Conservation (phyloP, 2,113 vertebrate genomes). For the Elaphurus davidianus region DNA sequence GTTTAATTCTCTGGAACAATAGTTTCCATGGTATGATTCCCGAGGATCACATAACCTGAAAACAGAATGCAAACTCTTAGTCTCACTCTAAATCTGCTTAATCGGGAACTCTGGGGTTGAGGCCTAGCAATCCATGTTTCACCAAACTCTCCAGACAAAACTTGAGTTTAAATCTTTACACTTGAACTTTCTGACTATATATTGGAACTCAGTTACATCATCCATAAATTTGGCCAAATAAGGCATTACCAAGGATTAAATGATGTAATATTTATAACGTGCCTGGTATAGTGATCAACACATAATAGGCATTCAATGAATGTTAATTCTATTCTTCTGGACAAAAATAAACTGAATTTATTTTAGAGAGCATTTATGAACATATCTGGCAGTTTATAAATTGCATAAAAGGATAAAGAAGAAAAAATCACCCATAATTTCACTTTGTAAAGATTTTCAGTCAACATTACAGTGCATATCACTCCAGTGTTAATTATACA, state of each 20-base stretch:
- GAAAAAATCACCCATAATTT: neutral
- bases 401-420: neutral
- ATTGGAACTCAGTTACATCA: neutral
- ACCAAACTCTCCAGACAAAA: neutral
- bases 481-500: neutral
- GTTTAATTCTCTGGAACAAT: neutral
- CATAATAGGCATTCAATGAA: conserved; percentile 13
- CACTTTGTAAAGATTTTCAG: neutral
- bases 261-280: neutral
- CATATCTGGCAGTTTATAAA: conserved; percentile 1
- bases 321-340: neutral
- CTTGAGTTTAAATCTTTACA: neutral
- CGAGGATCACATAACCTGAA: neutral
- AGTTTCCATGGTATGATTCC: neutral
- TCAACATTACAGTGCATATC: neutral
- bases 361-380: neutral
- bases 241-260: neutral
- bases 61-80: neutral
- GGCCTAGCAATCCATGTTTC: neutral
- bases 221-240: neutral
- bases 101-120: neutral
- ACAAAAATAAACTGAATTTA: conserved; percentile 22
- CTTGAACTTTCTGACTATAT: neutral
- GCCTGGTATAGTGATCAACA: neutral
- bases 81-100: neutral